Conservation (phyloP, 2,797 vertebrate genomes). For the Taeniopygia guttata region DNA sequence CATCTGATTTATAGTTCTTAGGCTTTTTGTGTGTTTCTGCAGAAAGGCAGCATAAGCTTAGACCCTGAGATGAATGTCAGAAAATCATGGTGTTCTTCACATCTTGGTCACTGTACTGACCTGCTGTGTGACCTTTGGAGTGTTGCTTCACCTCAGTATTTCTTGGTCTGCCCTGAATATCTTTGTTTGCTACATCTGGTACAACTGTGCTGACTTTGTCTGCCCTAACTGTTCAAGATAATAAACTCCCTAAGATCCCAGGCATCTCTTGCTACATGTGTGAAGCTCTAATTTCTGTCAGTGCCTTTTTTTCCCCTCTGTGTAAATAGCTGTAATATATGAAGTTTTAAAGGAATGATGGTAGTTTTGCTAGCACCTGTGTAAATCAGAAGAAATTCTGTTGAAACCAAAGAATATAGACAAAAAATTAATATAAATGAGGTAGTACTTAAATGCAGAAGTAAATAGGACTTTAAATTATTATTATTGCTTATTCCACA, state of each 20-base stretch:
- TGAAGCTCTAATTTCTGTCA: background rate
- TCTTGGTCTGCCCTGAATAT: slow-evolving; percentile 7
- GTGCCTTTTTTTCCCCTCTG: background rate
- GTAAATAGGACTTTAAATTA: slow-evolving; percentile 42
- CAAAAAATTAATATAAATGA: slow-evolving; percentile 34
- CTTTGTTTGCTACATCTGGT: background rate
- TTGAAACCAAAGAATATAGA: slow-evolving; percentile 5
- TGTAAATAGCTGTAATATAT: slow-evolving; percentile 3
- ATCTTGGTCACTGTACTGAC: slow-evolving; percentile 24
- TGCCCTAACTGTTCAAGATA: background rate
- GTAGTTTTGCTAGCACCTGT: background rate
- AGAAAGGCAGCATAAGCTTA: background rate
- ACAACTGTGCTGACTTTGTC: background rate
- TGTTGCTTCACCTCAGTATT: slow-evolving; percentile 29
- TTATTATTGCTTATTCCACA: slow-evolving; percentile 34
- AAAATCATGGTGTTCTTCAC: background rate
- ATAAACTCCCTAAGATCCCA: background rate
- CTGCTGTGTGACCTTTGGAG: background rate
- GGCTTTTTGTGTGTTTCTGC: background rate
- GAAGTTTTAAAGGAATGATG: background rate
- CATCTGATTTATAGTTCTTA: background rate
- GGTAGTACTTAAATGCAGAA: slow-evolving; percentile 23
- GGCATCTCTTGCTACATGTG: background rate
- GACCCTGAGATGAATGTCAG: background rate
- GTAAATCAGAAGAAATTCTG: slow-evolving; percentile 38